Percentiles rank a stretch among this genome's conserved stretches.
phyloP scores from a whole-genome alignment of 2,113 vertebrate species.

The Pyxicephalus adspersus region DNA sequence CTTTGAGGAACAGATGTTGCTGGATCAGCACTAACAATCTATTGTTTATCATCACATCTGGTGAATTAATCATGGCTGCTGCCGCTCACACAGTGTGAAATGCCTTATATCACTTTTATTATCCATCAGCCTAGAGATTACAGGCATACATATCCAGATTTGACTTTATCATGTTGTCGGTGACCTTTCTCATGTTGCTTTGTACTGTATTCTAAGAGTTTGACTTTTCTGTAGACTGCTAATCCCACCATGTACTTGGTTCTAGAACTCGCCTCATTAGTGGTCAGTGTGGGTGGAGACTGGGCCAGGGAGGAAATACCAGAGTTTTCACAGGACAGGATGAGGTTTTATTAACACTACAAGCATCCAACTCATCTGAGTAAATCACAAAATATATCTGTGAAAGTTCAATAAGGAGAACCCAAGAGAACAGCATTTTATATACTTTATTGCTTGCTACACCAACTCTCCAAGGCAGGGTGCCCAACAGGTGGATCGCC shows the following conservation, averaged over 20 bases:
- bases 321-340: conserved; percentile 3
- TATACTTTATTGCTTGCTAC: too few relatives aligned
- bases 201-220: background rate
- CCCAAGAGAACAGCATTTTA: background rate
- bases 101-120: background rate
- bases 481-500: too few relatives aligned
- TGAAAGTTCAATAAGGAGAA: background rate
- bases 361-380: background rate
- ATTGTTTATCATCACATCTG: conserved; percentile 37
- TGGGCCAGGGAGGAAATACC: conserved; percentile 29
- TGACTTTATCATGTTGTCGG: background rate
- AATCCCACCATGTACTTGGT: background rate
- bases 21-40: conserved; percentile 27
- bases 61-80: conserved; percentile 25
- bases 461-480: too few relatives aligned
- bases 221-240: background rate
- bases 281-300: conserved; percentile 17
- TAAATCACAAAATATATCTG: conserved; percentile 2
- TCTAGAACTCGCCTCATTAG: background rate
- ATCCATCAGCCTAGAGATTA: background rate
- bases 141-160: conserved; percentile 3
- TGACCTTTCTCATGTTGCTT: background rate
- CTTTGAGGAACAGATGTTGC: conserved; percentile 40
- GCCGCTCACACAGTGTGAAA: background rate
- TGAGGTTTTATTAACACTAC: conserved; percentile 26